These are phyloP conservation scores for Leptosomus discolor DNA, from an alignment of 2,113 vertebrate species.

Conservation along the genomic window DNA sequence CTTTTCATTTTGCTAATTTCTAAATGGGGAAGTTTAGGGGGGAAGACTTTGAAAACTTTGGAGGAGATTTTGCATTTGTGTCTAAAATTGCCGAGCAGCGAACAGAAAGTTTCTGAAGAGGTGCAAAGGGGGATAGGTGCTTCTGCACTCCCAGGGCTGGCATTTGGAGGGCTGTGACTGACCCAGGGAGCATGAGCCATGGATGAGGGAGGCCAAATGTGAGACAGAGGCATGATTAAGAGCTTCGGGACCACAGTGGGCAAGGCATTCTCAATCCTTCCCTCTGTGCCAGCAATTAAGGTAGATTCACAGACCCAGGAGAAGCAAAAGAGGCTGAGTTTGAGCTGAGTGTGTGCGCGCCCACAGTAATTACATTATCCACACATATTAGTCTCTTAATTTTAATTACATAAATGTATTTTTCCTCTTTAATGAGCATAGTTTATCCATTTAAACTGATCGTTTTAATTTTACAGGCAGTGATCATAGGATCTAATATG, in stretches of 20 bases:
- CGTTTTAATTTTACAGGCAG: slow-evolving; percentile 75
- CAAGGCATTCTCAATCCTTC: background rate
- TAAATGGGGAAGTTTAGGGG: background rate
- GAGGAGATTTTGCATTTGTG: background rate
- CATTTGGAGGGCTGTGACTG: background rate
- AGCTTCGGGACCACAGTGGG: background rate
- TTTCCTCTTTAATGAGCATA: slow-evolving; percentile 73
- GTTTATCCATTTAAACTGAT: slow-evolving; percentile 77
- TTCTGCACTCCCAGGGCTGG: background rate
- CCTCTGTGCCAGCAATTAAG: background rate
- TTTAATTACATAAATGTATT: slow-evolving; percentile 78
- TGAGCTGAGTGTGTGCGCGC: slow-evolving; percentile 3
- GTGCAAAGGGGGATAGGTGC: background rate
- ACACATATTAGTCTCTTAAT: slow-evolving; percentile 72
- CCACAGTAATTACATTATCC: slow-evolving; percentile 70
- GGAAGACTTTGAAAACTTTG: background rate
- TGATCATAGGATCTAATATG: slow-evolving; percentile 70
- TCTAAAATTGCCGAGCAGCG: accelerated
- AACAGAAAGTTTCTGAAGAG: background rate
- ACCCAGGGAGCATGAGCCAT: background rate
- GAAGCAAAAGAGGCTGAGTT: background rate
- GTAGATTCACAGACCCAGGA: slow-evolving; percentile 8
- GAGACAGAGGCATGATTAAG: background rate
- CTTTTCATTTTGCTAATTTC: background rate
- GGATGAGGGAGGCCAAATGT: background rate